These are phyloP conservation scores for Eristalinus sepulchralis DNA, from an alignment of 2,888 invertebrate species.

Conservation along the genomic window DNA sequence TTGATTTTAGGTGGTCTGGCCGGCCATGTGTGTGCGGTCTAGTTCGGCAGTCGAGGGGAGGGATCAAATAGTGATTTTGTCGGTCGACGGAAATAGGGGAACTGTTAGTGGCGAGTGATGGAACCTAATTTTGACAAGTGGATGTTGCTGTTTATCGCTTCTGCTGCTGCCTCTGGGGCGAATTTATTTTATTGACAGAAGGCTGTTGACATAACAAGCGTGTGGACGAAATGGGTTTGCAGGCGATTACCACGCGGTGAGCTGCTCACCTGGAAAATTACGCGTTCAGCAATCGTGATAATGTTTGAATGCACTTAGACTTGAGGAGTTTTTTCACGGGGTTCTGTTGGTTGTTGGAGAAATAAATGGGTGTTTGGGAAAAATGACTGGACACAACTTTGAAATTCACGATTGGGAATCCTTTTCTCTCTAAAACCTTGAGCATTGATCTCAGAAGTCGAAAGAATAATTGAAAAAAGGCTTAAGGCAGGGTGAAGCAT, in stretches of 20 bases:
- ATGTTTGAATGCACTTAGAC: too few species aligned
- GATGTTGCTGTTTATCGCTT: not conserved
- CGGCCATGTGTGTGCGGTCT: not conserved
- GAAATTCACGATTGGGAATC: too few species aligned
- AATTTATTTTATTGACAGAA: not conserved
- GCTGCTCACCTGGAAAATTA: too few species aligned
- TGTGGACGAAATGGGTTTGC: not conserved
- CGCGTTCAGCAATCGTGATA: too few species aligned
- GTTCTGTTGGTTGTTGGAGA: too few species aligned
- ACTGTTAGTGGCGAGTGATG: constrained; percentile 17
- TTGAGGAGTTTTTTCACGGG: too few species aligned
- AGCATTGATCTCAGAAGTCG: too few species aligned
- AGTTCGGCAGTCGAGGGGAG: constrained; percentile 1
- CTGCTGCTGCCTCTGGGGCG: not conserved
- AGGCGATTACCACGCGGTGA: not conserved
- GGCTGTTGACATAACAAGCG: not conserved
- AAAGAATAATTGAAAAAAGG: too few species aligned
- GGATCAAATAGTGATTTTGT: constrained; percentile 53
- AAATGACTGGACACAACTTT: too few species aligned
- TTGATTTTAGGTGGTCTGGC: constrained; percentile 49
- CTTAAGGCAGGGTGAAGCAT: too few species aligned
- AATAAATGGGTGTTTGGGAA: too few species aligned
- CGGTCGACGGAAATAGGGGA: constrained; percentile 25
- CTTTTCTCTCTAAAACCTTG: too few species aligned
- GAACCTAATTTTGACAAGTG: not conserved